Evolutionary conservation across 2,888 invertebrate genomes (phyloP), one percentile per base, ranked within the genome.

Genomic region (Amblyteles armatorius): DNA sequence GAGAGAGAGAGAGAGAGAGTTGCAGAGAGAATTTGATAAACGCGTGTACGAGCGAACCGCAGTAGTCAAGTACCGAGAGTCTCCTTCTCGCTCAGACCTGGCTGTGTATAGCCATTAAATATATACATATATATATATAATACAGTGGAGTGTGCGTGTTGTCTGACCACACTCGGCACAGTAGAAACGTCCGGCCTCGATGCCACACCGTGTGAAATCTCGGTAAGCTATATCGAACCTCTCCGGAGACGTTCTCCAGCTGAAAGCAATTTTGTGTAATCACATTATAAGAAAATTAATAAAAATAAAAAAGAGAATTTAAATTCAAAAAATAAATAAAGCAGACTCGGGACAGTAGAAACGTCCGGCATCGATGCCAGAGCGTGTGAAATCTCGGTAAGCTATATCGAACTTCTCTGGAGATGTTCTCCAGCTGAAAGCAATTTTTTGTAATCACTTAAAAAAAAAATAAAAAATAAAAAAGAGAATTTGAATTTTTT

Each of bases 121-220:
- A 65, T 36, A 57, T n/a, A 71, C 50, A 33, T 73, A 40, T 36
- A 16, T 33, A 13, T 29, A 52, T 29, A 26, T 40, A 68, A 72
- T 57, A 22, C 50, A 76, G 72, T 63, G 71, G 40, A 33, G 48
- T 73, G 60, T 72, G 57, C 67, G 72, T 71, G 60, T 63, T 77
- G 67, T 63, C 52, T 72, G 60, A 77, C 68, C 72, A 69, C 69
- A 80, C 77, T 65, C 48, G 33, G 22, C 40, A 26, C 76, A 77
- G 68, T 29, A 73, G 36, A 72, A 40, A 79, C 80, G 79, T 85
- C 83, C 83, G 85, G 79, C 50, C 81, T 69, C 69, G 33, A 71
- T 71, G 44, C 71, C 52, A 19, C 13, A 69, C 55, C 40, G 55
- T 29, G 69, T 29, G 33, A n/a, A 63, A 60, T 71, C 50, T 63